A percentile compares a stretch with the other conserved stretches of the same genome.
These are phyloP conservation scores for Chamaea fasciata DNA, from an alignment of 2,113 vertebrate species.

Conservation along the genomic window DNA sequence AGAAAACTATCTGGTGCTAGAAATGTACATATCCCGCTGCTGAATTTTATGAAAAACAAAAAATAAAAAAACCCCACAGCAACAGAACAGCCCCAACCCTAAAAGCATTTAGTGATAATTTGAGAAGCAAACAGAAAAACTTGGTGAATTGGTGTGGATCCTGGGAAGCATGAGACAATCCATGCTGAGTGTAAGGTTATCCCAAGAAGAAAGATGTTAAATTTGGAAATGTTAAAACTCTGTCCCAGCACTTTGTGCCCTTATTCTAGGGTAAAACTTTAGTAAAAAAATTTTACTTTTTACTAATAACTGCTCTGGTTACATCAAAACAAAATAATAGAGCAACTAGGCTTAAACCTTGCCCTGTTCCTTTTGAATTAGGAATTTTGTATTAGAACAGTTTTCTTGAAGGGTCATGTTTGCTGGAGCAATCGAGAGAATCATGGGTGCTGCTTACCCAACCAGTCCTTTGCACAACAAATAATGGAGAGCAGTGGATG, in stretches of 20 bases:
- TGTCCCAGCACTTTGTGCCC: not conserved
- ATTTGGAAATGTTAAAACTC: not conserved
- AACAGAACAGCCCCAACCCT: not conserved
- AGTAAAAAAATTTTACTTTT: not conserved
- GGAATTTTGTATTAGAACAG: not conserved
- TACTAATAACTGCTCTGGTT: not conserved
- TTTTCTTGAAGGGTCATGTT: not conserved
- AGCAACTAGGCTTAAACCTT: not conserved
- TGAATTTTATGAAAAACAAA: not conserved
- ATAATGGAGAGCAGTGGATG: not conserved
- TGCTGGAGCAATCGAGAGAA: not conserved
- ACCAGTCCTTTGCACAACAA: not conserved
- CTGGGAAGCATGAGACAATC: not conserved
- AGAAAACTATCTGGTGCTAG: not conserved
- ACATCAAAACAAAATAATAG: not conserved
- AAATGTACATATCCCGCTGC: rapidly evolving
- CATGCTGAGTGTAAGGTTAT: not conserved
- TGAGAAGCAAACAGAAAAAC: not conserved
- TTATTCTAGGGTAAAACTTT: not conserved
- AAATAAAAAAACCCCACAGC: not conserved
- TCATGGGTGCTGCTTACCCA: rapidly evolving
- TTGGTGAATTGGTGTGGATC: not conserved
- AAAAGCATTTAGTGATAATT: not conserved
- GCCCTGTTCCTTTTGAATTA: not conserved
- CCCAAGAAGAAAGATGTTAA: not conserved